A percentile compares a stretch with the other conserved stretches of the same genome.
Conservation (phyloP, 2,113 vertebrate genomes). For the Myotis davidii region DNA sequence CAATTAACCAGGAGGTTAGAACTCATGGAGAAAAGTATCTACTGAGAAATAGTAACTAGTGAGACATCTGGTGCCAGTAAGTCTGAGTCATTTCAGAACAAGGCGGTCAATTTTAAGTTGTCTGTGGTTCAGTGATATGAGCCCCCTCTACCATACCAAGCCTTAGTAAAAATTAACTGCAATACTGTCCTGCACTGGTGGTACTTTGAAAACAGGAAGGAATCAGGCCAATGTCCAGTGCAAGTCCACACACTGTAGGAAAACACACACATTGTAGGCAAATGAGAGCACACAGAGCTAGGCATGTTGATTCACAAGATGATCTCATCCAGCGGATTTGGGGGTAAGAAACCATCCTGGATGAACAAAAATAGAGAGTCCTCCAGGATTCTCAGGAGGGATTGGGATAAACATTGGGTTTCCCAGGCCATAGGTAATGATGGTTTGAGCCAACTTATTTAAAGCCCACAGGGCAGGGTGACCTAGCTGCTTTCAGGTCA, state of each 20-base stretch:
- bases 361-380: slow-evolving; percentile 29
- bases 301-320: not conserved
- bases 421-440: not conserved
- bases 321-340: not conserved
- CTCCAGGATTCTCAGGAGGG: not conserved
- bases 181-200: not conserved
- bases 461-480: slow-evolving; percentile 34
- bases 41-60: slow-evolving; percentile 27
- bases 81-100: not conserved
- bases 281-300: not conserved
- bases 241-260: not conserved
- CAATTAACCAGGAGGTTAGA: slow-evolving; percentile 28
- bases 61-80: not conserved
- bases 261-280: not conserved
- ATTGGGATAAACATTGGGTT: slow-evolving; percentile 38
- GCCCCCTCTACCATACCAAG: not conserved
- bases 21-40: slow-evolving; percentile 21
- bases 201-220: not conserved
- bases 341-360: not conserved
- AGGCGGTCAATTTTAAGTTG: not conserved
- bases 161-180: not conserved
- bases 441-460: slow-evolving; percentile 13
- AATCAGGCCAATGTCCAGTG: not conserved
- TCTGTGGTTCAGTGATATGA: not conserved
- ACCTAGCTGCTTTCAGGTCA: slow-evolving; percentile 15